phyloP scores from a whole-genome alignment of 1,140 invertebrate genomes.

The Calliopsis andreniformis region DNA sequence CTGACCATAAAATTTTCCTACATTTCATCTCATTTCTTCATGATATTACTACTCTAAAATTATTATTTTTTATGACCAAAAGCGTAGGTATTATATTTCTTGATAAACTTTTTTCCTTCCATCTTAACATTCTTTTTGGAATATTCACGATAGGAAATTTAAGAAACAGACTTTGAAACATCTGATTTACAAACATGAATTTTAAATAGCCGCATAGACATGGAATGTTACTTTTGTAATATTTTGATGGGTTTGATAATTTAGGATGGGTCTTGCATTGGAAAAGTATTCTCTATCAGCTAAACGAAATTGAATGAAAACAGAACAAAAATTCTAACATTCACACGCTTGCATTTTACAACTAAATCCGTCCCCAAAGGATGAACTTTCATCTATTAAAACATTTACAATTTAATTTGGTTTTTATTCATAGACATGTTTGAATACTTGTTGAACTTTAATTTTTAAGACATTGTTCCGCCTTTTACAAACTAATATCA shows the following conservation, averaged over 20 bases:
- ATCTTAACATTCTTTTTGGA: neutral
- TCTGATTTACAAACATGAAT: no score
- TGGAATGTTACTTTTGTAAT: no score
- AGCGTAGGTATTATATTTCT: no score
- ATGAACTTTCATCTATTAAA: conserved; percentile 7
- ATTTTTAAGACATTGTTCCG: neutral
- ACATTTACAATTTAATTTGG: conserved; percentile 1
- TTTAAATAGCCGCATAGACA: no score
- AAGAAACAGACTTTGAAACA: no score
- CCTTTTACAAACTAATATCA: neutral
- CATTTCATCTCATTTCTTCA: neutral
- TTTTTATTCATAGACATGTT: neutral
- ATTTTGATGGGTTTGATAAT: neutral
- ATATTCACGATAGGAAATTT: no score
- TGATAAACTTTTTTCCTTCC: neutral
- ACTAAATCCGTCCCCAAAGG: conserved; percentile 43
- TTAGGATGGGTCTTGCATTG: neutral
- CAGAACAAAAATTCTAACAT: conserved; percentile 26
- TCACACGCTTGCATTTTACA: conserved; percentile 37
- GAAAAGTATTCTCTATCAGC: neutral
- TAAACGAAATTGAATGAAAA: conserved; percentile 22
- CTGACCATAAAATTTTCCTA: neutral
- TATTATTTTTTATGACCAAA: neutral
- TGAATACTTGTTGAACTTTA: neutral
- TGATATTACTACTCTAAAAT: no score